Base-by-base conservation (phyloP, 2,888 invertebrate species). In the Sesia apiformis region DNA sequence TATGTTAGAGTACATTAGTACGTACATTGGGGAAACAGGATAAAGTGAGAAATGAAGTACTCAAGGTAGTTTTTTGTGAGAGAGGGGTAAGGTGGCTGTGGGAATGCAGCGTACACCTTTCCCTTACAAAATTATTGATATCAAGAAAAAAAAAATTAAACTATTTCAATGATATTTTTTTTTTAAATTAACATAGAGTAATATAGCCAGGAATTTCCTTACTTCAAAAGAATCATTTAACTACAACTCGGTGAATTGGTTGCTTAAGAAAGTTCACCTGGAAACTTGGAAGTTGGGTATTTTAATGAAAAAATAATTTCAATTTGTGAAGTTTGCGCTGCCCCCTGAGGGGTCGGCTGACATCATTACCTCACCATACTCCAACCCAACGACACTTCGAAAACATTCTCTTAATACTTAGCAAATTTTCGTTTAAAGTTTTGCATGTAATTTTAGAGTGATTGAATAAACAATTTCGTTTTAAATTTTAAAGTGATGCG, bases 221-320 rank as follows among this genome's bases (percentile, higher is more conserved):
- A 78, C 66, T 76, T 72, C 39, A 50, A 65, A 72, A 74, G 75
- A 74, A 75, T 72, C 78, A 65, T 78, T 74, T 67, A 73, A 69
- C 65, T 63, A 67, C 8, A 76, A 76, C 68, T 74, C 69, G 60
- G 68, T 74, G 76, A 83, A 84, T 78, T 74, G 76, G 74, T 69
- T 71, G 70, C 78, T 81, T 76, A 75, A 66, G 65, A 72, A 85
- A 85, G 65, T 86, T 81, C 70, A 83, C 84, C 86, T 84, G 84
- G 76, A 77, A 74, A 72, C 69, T 72, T 67, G 58, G 58, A 69
- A 76, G 67, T 77, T 74, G 63, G 72, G 72, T 75, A 80, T 82
- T 85, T 79, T 85, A 87, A 87, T 87, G 87, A 88, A 88, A 87
- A 87, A 88, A 86, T 87, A 84, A 88, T 87, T 87, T 86, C 85